These are phyloP conservation scores for Stenchaetothrips biformis DNA, from an alignment of 2,888 invertebrate species.

Conservation along the genomic window DNA sequence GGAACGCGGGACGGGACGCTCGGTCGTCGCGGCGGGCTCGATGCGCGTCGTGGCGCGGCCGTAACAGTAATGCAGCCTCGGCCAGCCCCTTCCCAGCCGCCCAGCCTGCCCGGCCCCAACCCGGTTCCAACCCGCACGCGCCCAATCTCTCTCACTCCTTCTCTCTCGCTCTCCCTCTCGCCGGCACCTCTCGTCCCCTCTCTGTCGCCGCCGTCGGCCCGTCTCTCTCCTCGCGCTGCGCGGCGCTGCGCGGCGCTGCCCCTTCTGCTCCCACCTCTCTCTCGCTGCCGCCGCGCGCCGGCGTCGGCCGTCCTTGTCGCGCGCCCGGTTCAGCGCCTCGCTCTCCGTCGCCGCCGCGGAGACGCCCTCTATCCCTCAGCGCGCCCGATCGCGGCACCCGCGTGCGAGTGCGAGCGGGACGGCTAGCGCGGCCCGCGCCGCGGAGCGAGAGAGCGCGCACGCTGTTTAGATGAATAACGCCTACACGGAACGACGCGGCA, in stretches of 20 bases:
- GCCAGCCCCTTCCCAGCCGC: too few relatives aligned
- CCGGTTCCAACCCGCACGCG: constrained; percentile 39
- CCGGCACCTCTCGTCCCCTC: neutral
- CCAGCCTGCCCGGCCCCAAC: too few relatives aligned
- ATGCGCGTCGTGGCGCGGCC: constrained; percentile 13
- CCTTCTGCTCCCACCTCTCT: constrained; percentile 35
- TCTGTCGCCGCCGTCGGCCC: constrained; percentile 42
- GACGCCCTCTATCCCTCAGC: neutral
- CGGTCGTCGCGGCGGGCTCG: neutral
- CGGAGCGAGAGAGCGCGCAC: neutral
- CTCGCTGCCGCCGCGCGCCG: neutral
- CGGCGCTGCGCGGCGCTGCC: constrained; percentile 41
- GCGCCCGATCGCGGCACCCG: neutral
- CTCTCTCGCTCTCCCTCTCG: constrained; percentile 4
- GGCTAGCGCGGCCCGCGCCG: neutral
- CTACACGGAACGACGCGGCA: constrained; percentile 21
- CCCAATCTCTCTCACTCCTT: constrained; percentile 37
- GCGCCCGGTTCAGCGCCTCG: constrained; percentile 6
- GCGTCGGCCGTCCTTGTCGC: neutral
- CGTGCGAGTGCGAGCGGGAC: neutral
- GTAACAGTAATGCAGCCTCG: neutral
- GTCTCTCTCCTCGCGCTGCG: constrained; percentile 28
- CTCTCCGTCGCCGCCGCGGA: constrained; percentile 25
- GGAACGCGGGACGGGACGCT: too few relatives aligned
- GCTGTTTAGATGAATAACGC: constrained; percentile 23